These are phyloP conservation scores for Mesaphorura yosii DNA, from an alignment of 1,140 invertebrate genomes.

Conservation along the genomic window DNA sequence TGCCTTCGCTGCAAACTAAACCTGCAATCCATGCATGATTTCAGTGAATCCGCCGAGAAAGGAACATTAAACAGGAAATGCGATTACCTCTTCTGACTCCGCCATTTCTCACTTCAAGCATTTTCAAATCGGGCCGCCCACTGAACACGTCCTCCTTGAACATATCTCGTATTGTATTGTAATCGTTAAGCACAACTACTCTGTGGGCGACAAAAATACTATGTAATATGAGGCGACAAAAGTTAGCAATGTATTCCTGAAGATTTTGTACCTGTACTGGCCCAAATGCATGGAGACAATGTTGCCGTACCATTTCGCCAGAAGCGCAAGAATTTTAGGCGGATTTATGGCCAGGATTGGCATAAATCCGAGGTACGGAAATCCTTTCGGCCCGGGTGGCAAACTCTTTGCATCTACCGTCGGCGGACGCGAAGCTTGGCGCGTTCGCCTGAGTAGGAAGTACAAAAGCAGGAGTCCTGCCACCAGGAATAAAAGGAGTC, in stretches of 20 bases:
- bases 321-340: slow-evolving; percentile 9
- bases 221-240: background rate
- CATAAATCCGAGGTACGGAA: slow-evolving; percentile 29
- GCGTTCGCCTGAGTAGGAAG: too few species aligned
- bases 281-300: slow-evolving; percentile 28
- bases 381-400: slow-evolving; percentile 27
- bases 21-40: slow-evolving; percentile 10
- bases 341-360: slow-evolving; percentile 25
- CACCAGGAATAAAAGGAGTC: too few species aligned
- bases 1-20: slow-evolving; percentile 30
- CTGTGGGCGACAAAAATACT: slow-evolving; percentile 11
- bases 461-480: too few species aligned
- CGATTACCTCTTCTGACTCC: slow-evolving; percentile 26
- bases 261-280: slow-evolving; percentile 23
- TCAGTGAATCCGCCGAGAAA: too few species aligned
- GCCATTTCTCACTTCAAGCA: slow-evolving; percentile 29
- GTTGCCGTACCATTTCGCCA: slow-evolving; percentile 21
- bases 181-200: slow-evolving; percentile 29
- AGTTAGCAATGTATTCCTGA: background rate
- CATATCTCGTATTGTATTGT: slow-evolving; percentile 25
- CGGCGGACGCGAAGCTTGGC: too few species aligned
- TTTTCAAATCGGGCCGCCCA: slow-evolving; percentile 29
- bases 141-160: slow-evolving; percentile 29
- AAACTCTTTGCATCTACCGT: too few species aligned
- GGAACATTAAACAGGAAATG: too few species aligned